These are phyloP conservation scores for Drosophila arizonae DNA, from an alignment of 1,140 invertebrate species.

Conservation along the genomic window DNA sequence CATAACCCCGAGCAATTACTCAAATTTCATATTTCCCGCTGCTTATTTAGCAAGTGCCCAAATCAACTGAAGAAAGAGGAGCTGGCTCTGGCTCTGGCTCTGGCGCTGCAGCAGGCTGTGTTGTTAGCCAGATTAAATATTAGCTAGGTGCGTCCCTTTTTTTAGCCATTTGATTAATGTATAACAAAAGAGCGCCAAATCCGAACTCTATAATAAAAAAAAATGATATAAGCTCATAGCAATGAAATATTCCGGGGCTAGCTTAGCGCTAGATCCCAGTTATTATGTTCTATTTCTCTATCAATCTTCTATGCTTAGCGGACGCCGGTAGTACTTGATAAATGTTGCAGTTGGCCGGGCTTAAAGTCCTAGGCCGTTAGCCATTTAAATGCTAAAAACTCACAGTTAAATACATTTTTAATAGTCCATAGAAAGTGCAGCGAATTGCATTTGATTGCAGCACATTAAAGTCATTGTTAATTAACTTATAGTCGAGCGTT, in stretches of 20 bases:
- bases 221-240: conserved; percentile 14
- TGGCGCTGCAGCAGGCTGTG: conserved; percentile 25
- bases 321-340: background rate
- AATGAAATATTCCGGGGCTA: background rate
- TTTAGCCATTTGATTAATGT: conserved; percentile 73
- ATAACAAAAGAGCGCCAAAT: conserved; percentile 12
- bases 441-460: conserved; percentile 7
- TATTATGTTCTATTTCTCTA: conserved; percentile 3
- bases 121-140: conserved; percentile 76
- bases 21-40: conserved; percentile 73
- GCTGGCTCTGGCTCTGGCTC: conserved; percentile 6
- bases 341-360: background rate
- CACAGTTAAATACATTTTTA: background rate
- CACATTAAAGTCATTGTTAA: conserved; percentile 57
- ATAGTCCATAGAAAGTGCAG: background rate
- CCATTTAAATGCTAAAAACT: background rate
- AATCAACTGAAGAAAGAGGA: conserved; percentile 18
- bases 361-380: background rate
- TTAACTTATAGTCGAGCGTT: conserved; percentile 59
- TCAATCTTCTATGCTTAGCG: background rate
- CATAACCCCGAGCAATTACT: conserved; percentile 76
- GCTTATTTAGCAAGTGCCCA: conserved; percentile 31
- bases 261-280: background rate
- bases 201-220: no score
- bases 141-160: conserved; percentile 44